These are phyloP conservation scores for Gila orcuttii DNA, from an alignment of 2,113 vertebrate species.

Conservation along the genomic window DNA sequence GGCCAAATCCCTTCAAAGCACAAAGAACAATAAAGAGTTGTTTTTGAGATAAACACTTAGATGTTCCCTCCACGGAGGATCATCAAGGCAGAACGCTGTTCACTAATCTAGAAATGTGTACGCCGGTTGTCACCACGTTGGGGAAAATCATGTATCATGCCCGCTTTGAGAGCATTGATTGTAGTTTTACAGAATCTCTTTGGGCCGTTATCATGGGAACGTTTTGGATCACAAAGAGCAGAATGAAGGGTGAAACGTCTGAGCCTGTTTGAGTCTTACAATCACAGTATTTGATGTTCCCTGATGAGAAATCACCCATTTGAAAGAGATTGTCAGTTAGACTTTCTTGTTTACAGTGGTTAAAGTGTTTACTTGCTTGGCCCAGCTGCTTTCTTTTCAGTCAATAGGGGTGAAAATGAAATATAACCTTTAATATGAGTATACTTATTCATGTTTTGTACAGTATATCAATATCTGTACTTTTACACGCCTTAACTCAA, in stretches of 20 bases:
- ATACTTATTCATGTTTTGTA: conserved; percentile 39
- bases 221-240: conserved; percentile 35
- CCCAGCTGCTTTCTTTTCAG: neutral
- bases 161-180: conserved; percentile 43
- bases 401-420: conserved; percentile 10
- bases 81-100: conserved; percentile 30
- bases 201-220: conserved; percentile 36
- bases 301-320: conserved; percentile 62
- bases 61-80: conserved; percentile 31
- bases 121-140: conserved; percentile 9
- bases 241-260: conserved; percentile 55
- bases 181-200: conserved; percentile 44
- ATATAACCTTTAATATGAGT: conserved; percentile 33
- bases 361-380: conserved; percentile 22
- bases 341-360: conserved; percentile 46
- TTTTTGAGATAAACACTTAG: conserved; percentile 25
- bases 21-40: conserved; percentile 19
- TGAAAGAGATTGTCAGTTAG: conserved; percentile 53
- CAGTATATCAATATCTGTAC: conserved; percentile 44
- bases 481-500: conserved; percentile 42
- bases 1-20: conserved; percentile 36
- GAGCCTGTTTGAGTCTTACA: conserved; percentile 36
- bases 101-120: conserved; percentile 41
- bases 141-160: conserved; percentile 28
- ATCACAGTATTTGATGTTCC: conserved; percentile 52